Base-by-base conservation (phyloP, 2,888 invertebrate species). In the Abrostola tripartita region DNA sequence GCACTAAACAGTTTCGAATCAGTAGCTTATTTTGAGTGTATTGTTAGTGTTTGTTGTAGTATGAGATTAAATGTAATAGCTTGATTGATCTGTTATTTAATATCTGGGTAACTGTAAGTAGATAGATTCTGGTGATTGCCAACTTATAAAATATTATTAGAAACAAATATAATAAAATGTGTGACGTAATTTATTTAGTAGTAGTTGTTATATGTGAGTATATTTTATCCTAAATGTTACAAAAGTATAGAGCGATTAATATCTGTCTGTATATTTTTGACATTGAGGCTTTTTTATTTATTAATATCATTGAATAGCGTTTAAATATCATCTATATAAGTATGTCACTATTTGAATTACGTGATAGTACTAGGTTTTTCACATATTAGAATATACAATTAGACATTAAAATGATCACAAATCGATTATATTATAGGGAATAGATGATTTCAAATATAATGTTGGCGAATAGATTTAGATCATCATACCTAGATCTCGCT, bases 401-500 rank as follows among this genome's bases (percentile, higher is more conserved):
- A 52, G 42, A 54, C 57, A 44, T 42, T 8, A 50, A 52, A 40
- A 60, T 47, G 14, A 42, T 44, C 36, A 52, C 11, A 37, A 12
- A 53, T 40, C 42, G 14, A 37, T 40, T 36, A 38, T 38, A 61
- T 24, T 24, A 24, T 4, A 24, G 24, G 8, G n/a, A 74, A 59
- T 60, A 54, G 50, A 51, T 35, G 51, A 11, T 40, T 37, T 54
- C 44, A 10, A 37, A 11, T 42, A 7, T 53, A 14, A 61, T 54
- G 40, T 71, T 65, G 60, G 59, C 38, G 37, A 62, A 57, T 71
- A 76, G 60, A 58, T 61, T 52, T 69, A 59, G 61, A 66, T 54
- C 49, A 56, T 61, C 63, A 67, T 51, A 56, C 63, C 53, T 79
- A 71, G 61, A 56, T 61, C 36, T 58, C 55, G 65, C 49, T 78